Conservation (phyloP, 2,797 vertebrate species). For the Myripristis jacobus region DNA sequence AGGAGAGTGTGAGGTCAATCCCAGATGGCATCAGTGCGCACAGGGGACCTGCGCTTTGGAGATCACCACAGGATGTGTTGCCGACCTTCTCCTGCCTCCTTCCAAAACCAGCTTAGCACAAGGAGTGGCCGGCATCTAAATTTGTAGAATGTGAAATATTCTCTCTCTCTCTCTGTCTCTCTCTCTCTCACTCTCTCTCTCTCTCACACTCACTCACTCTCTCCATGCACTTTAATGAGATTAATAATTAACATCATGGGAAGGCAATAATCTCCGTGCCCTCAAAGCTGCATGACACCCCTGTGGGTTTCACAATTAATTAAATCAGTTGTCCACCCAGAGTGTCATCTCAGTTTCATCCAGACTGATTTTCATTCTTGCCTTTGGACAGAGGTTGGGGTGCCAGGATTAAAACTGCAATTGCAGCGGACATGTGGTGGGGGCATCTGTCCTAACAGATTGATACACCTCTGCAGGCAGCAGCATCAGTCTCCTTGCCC, state of each 20-base stretch:
- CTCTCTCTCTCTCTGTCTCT: neutral
- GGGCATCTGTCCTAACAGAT: conserved; percentile 61
- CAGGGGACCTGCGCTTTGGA: conserved; percentile 35
- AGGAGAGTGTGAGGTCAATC: conserved; percentile 61
- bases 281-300: conserved; percentile 61
- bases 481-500: conserved; percentile 3
- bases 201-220: too few species aligned
- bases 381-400: conserved; percentile 54
- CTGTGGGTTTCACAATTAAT: conserved; percentile 70
- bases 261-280: conserved; percentile 64
- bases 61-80: conserved; percentile 35
- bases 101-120: conserved; percentile 46
- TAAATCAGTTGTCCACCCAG: conserved; percentile 69
- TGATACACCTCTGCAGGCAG: conserved; percentile 43
- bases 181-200: neutral
- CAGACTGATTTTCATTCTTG: conserved; percentile 43
- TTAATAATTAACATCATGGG: conserved; percentile 73
- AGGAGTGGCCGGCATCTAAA: conserved; percentile 29
- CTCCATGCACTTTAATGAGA: conserved; percentile 62
- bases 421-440: conserved; percentile 51
- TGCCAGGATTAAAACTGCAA: conserved; percentile 50
- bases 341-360: conserved; percentile 60
- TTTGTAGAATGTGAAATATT: conserved; percentile 39
- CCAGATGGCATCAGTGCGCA: conserved; percentile 60
- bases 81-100: conserved; percentile 40